These are phyloP conservation scores for Xenopus petersii DNA, from an alignment of 2,797 vertebrate species.

Conservation along the genomic window DNA sequence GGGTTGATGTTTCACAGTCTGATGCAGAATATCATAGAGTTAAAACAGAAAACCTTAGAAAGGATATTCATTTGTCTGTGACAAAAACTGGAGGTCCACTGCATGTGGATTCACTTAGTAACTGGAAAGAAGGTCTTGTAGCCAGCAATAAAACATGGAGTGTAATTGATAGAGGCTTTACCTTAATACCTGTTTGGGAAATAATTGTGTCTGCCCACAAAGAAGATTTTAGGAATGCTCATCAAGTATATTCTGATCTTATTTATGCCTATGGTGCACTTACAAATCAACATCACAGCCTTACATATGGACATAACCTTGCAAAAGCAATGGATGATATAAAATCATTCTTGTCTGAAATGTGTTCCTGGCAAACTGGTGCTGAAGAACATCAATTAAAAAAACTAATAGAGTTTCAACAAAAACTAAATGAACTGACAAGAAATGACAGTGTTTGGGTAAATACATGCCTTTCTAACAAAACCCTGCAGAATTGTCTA, in stretches of 20 bases:
- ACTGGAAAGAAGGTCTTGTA: slow-evolving; percentile 57
- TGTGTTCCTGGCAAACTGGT: slow-evolving; percentile 49
- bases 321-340: slow-evolving; percentile 33
- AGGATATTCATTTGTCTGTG: slow-evolving; percentile 38
- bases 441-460: slow-evolving; percentile 50
- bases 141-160: slow-evolving; percentile 59
- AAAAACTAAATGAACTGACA: slow-evolving; percentile 44
- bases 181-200: slow-evolving; percentile 64
- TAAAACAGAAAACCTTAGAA: background rate
- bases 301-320: slow-evolving; percentile 45
- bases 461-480: slow-evolving; percentile 53
- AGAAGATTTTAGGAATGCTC: slow-evolving; percentile 51
- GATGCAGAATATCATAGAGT: background rate
- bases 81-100: slow-evolving; percentile 58
- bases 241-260: slow-evolving; percentile 48
- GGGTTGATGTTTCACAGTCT: accelerated
- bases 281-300: accelerated
- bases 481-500: slow-evolving; percentile 55
- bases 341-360: slow-evolving; percentile 33
- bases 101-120: slow-evolving; percentile 31
- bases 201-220: slow-evolving; percentile 55
- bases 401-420: slow-evolving; percentile 48
- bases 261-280: slow-evolving; percentile 36
- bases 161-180: slow-evolving; percentile 57
- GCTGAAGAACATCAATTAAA: slow-evolving; percentile 49